Evolutionary conservation across 1,140 invertebrate species (phyloP).

Genomic region (Caenorhabditis briggsae): DNA sequence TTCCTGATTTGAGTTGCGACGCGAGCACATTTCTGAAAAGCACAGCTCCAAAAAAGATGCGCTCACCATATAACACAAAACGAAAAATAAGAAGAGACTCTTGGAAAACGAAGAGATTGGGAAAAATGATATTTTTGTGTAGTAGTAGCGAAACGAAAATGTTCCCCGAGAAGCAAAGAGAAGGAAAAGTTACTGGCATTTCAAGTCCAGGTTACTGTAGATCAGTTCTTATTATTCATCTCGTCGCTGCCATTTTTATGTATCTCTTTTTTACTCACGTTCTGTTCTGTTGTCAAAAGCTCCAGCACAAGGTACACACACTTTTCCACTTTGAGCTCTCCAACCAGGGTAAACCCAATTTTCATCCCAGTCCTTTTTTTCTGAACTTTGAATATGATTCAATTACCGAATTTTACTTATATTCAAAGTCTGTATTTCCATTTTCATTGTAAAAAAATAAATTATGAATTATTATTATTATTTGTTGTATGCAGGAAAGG

Average conservation of each 20-base stretch:
- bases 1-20: slow-evolving; percentile 53
- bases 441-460: not conserved
- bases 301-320: slow-evolving; percentile 11
- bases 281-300: not conserved
- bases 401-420: not conserved
- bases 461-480: slow-evolving; percentile 4
- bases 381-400: not conserved
- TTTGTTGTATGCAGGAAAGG: not conserved
- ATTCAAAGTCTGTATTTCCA: not conserved
- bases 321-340: slow-evolving; percentile 3
- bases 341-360: not conserved
- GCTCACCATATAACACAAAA: not conserved
- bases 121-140: slow-evolving; percentile 59
- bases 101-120: slow-evolving; percentile 7
- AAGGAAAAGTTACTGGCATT: not conserved
- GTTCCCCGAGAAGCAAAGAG: not conserved
- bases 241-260: not conserved
- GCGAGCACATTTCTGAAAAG: slow-evolving; percentile 8
- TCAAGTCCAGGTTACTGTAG: slow-evolving; percentile 38
- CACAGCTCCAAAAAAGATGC: slow-evolving; percentile 6
- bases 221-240: slow-evolving; percentile 25
- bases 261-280: slow-evolving; percentile 30
- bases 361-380: slow-evolving; percentile 4
- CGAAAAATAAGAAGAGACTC: not conserved
- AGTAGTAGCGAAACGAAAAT: not conserved